These are phyloP conservation scores for Cossypha caffra DNA, from an alignment of 2,797 vertebrate genomes.

Conservation along the genomic window DNA sequence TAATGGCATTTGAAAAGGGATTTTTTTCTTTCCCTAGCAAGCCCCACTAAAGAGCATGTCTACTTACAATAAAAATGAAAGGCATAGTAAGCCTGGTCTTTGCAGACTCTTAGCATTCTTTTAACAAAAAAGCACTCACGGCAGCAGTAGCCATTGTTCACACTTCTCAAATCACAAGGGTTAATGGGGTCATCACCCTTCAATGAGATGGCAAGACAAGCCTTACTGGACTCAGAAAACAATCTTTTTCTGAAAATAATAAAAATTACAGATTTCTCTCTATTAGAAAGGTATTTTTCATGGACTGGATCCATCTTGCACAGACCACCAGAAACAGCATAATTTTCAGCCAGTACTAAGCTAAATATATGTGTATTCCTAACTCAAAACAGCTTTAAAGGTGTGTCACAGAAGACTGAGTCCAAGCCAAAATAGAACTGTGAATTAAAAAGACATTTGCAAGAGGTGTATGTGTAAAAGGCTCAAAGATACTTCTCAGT, in stretches of 20 bases:
- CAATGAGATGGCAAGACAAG: not conserved
- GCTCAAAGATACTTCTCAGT: not conserved
- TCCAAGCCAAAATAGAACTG: not conserved
- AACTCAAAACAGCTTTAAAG: conserved; percentile 10
- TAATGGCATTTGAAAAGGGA: not conserved
- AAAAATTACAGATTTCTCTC: not conserved
- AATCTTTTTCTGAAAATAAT: not conserved
- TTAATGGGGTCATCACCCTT: not conserved
- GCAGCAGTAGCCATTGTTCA: not conserved
- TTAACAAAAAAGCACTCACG: not conserved
- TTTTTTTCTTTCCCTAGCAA: not conserved
- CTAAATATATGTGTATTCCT: not conserved
- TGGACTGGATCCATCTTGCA: not conserved
- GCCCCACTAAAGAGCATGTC: not conserved
- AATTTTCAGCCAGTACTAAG: not conserved
- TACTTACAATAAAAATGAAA: not conserved
- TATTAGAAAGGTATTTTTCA: not conserved
- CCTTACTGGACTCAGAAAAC: not conserved
- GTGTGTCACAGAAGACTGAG: not conserved
- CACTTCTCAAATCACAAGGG: not conserved
- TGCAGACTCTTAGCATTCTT: not conserved
- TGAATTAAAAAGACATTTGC: conserved; percentile 1
- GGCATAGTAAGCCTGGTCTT: not conserved
- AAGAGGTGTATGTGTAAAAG: not conserved
- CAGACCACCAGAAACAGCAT: not conserved